These are phyloP conservation scores for Vidua chalybeata DNA, from an alignment of 2,113 vertebrate genomes.

Conservation along the genomic window DNA sequence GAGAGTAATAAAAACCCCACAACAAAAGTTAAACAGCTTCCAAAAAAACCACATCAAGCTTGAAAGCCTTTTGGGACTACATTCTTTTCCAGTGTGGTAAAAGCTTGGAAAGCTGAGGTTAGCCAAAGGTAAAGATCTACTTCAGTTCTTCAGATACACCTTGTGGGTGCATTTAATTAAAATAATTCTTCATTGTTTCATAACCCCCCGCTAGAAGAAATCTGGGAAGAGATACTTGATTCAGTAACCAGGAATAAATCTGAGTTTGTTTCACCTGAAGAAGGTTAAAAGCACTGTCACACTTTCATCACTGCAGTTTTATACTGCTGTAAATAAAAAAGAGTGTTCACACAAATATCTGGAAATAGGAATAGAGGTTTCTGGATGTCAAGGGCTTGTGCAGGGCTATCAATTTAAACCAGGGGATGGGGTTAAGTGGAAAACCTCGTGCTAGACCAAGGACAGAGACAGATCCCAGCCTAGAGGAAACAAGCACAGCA, in stretches of 20 bases:
- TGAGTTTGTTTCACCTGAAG: neutral
- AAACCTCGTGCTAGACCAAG: neutral
- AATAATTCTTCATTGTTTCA: neutral
- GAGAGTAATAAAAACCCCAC: neutral
- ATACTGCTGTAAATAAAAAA: neutral
- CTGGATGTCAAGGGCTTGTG: neutral
- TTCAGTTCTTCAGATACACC: neutral
- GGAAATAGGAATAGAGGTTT: neutral
- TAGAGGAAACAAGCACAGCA: neutral
- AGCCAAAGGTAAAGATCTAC: neutral
- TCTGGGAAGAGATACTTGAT: neutral
- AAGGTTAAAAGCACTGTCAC: neutral
- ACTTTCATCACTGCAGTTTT: neutral
- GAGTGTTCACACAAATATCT: neutral
- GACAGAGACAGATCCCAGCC: neutral
- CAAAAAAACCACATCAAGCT: neutral
- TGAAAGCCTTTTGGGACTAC: neutral
- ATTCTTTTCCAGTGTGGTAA: neutral
- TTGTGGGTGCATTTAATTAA: neutral
- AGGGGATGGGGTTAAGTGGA: neutral
- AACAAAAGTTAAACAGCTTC: neutral
- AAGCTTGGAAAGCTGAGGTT: neutral
- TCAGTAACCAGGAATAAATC: neutral
- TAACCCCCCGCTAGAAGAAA: neutral
- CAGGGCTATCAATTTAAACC: neutral